Evolutionary conservation across 2,113 vertebrate genomes (phyloP).

Genomic region (Zosterops hypoxanthus): DNA sequence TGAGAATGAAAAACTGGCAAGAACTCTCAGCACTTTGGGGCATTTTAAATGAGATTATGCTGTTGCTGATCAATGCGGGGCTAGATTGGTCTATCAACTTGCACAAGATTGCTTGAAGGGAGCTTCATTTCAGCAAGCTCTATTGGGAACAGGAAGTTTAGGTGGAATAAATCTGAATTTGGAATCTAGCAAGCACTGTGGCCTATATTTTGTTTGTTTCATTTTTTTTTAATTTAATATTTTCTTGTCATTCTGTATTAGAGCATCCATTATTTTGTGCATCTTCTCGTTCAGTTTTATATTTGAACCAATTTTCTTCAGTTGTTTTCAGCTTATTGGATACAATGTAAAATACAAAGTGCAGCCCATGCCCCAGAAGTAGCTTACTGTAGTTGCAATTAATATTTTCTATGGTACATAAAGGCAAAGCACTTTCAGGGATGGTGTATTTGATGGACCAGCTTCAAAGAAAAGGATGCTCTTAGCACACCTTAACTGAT

Average conservation of each 20-base stretch:
- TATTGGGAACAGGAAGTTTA: not conserved
- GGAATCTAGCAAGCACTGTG: not conserved
- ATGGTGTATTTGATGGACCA: not conserved
- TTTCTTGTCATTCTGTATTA: not conserved
- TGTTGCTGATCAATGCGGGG: not conserved
- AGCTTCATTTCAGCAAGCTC: slow-evolving; percentile 6
- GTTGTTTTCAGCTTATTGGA: not conserved
- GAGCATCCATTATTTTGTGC: not conserved
- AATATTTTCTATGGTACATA: not conserved
- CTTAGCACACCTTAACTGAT: not conserved
- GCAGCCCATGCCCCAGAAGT: not conserved
- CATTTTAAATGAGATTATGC: slow-evolving; percentile 4
- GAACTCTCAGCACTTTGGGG: not conserved
- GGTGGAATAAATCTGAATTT: not conserved
- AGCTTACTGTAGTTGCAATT: not conserved
- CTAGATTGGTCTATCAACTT: not conserved
- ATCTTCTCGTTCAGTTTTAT: not conserved
- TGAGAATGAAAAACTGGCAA: not conserved
- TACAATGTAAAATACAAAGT: not conserved
- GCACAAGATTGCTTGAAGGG: not conserved
- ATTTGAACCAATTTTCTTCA: not conserved
- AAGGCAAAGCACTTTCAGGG: not conserved
- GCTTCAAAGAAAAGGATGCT: not conserved
- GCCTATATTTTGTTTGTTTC: not conserved
- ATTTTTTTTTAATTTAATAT: not conserved